Percentiles rank a stretch among this genome's conserved stretches.
Conservation (phyloP, 2,888 invertebrate genomes). For the Leptinotarsa haldemani region DNA sequence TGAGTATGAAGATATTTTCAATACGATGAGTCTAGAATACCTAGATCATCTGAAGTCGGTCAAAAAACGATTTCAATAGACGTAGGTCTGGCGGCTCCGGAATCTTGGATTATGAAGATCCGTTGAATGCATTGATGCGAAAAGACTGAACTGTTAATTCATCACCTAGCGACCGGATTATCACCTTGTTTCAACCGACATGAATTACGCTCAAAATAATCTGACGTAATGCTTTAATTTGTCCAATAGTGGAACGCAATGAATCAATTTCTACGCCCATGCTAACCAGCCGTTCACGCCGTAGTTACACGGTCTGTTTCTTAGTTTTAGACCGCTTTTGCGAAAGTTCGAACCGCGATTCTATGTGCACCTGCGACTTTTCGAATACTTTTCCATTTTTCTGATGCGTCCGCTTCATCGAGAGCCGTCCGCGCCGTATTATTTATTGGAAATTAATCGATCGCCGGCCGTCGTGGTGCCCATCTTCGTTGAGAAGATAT, state of each 20-base stretch:
- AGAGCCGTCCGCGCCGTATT: neutral
- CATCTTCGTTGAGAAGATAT: neutral
- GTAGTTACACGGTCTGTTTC: constrained; percentile 13
- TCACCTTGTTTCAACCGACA: neutral
- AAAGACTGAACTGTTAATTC: neutral
- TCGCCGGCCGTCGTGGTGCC: neutral
- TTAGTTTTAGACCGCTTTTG: constrained; percentile 27
- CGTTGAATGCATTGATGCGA: too few species aligned
- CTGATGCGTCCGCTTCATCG: constrained; percentile 9
- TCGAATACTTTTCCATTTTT: neutral
- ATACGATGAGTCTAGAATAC: too few species aligned
- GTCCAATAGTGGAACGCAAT: constrained; percentile 14
- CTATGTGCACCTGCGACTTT: constrained; percentile 11
- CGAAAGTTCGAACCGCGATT: constrained; percentile 23
- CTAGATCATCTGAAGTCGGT: too few species aligned
- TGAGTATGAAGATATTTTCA: too few species aligned
- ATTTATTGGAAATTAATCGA: constrained; percentile 17
- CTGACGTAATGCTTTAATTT: constrained; percentile 12
- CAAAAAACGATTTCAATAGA: too few species aligned
- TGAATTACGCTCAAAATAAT: neutral
- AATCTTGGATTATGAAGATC: too few species aligned
- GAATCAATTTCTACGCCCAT: constrained; percentile 18
- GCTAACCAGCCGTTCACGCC: constrained; percentile 8
- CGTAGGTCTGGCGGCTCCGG: too few species aligned
- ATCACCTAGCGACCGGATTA: neutral